Evolutionary conservation across 2,888 invertebrate species (phyloP).

Genomic region (Sthenelais limicola): DNA sequence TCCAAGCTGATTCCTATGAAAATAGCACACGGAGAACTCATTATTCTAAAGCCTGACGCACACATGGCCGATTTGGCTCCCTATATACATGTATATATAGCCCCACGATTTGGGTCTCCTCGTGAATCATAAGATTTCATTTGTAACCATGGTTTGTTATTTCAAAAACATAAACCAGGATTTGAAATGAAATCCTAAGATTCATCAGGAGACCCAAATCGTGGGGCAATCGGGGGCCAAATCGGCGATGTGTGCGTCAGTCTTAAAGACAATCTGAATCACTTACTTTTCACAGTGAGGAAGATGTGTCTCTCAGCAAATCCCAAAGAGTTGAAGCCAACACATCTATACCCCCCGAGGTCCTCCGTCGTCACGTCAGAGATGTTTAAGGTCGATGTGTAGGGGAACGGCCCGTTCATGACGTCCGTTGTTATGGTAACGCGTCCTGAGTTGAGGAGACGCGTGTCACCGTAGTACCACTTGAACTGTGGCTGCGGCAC

Average conservation of each 20-base stretch:
- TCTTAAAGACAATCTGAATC: not conserved
- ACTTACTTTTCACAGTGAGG: slow-evolving; percentile 41
- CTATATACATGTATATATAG: too few relatives aligned
- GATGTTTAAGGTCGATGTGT: slow-evolving; percentile 29
- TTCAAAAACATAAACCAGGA: too few relatives aligned
- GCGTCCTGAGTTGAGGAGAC: not conserved
- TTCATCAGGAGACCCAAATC: too few relatives aligned
- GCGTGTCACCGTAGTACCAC: slow-evolving; percentile 1
- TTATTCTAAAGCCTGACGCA: too few relatives aligned
- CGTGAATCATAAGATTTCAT: too few relatives aligned
- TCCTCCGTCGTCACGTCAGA: slow-evolving; percentile 27
- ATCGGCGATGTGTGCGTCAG: not conserved
- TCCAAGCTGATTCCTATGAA: too few relatives aligned
- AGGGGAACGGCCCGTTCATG: slow-evolving; percentile 22
- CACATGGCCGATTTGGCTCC: too few relatives aligned
- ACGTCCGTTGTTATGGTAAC: slow-evolving; percentile 4
- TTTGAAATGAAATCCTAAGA: too few relatives aligned
- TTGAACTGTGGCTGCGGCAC: slow-evolving; percentile 26
- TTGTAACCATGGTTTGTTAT: too few relatives aligned
- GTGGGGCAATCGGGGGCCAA: too few relatives aligned
- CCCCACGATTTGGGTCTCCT: not conserved
- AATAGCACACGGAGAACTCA: too few relatives aligned
- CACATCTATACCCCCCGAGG: slow-evolving; percentile 38
- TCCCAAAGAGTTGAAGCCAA: slow-evolving; percentile 21
- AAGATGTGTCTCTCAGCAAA: slow-evolving; percentile 7